A percentile compares a stretch with the other conserved stretches of the same genome.
Evolutionary conservation across 1,140 invertebrate species (phyloP).

Genomic region (Lasioglossum baleicum): DNA sequence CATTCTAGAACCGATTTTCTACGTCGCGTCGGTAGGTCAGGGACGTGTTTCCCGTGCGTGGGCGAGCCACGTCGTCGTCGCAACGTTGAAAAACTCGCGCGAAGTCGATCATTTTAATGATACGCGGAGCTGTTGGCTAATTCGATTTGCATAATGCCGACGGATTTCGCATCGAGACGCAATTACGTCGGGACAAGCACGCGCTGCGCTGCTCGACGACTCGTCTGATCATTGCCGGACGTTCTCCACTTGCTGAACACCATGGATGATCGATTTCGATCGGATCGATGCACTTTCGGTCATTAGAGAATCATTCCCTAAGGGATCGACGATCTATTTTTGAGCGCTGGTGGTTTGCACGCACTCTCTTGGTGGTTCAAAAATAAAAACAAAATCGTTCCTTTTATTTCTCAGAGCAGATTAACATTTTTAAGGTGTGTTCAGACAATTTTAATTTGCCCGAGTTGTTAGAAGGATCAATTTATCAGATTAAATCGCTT

Average conservation of each 20-base stretch:
- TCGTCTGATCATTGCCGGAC: background rate
- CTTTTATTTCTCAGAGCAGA: too few relatives aligned
- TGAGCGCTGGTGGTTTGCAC: too few relatives aligned
- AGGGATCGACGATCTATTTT: too few relatives aligned
- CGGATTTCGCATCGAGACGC: constrained; percentile 15
- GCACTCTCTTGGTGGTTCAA: too few relatives aligned
- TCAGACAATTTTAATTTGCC: too few relatives aligned
- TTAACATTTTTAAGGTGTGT: too few relatives aligned
- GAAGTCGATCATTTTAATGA: constrained; percentile 21
- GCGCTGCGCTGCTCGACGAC: background rate
- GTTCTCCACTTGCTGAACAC: background rate
- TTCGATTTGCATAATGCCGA: constrained; percentile 32
- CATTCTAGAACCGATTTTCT: background rate
- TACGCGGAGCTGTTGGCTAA: constrained; percentile 4
- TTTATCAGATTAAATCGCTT: too few relatives aligned
- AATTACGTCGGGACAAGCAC: background rate
- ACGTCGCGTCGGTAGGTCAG: constrained; percentile 12
- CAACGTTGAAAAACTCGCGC: constrained; percentile 18
- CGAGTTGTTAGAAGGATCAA: too few relatives aligned
- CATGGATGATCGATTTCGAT: background rate
- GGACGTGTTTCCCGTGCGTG: background rate
- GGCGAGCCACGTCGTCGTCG: background rate
- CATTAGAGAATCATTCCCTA: too few relatives aligned
- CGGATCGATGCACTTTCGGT: background rate
- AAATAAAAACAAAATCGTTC: too few relatives aligned